Evolutionary conservation across 2,113 vertebrate species (phyloP).

Genomic region (Shinisaurus crocodilurus): DNA sequence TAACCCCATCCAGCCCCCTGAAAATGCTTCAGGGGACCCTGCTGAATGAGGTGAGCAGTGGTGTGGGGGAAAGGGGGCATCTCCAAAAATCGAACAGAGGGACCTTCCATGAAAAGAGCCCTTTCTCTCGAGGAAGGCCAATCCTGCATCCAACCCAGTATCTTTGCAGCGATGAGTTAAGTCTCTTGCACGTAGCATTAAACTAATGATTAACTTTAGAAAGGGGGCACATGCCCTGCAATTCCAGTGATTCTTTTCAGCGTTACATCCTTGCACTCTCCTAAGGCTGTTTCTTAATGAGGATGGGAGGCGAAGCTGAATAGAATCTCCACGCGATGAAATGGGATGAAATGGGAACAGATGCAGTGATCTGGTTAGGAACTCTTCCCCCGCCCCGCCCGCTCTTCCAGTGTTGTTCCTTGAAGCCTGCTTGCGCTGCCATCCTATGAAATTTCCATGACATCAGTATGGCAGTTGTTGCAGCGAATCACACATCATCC

Average conservation of each 20-base stretch:
- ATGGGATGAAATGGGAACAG: no score
- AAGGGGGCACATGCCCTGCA: constrained; percentile 27
- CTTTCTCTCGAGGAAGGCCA: no score
- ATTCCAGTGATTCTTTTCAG: constrained; percentile 36
- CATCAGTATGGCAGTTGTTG: constrained; percentile 59
- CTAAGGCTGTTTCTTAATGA: neutral
- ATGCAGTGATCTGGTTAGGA: neutral
- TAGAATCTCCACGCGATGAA: neutral
- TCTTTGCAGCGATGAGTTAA: constrained; percentile 51
- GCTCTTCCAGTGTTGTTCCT: constrained; percentile 34
- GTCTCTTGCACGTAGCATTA: constrained; percentile 27
- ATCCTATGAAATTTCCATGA: constrained; percentile 71
- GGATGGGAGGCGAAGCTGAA: neutral
- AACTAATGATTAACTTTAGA: constrained; percentile 59
- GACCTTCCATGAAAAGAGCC: no score
- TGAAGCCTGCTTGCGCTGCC: constrained; percentile 34
- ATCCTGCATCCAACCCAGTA: constrained; percentile 13
- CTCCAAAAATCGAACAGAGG: no score
- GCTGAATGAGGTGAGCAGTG: no score
- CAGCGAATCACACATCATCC: constrained; percentile 63
- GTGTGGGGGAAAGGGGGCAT: no score
- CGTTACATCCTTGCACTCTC: constrained; percentile 6
- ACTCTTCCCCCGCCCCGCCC: constrained; percentile 1
- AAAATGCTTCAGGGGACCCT: no score
- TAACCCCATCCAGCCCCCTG: no score